Percentiles rank a stretch among this genome's conserved stretches.
Conservation (phyloP, 1,140 invertebrate species). For the Nixonia krombeini region DNA sequence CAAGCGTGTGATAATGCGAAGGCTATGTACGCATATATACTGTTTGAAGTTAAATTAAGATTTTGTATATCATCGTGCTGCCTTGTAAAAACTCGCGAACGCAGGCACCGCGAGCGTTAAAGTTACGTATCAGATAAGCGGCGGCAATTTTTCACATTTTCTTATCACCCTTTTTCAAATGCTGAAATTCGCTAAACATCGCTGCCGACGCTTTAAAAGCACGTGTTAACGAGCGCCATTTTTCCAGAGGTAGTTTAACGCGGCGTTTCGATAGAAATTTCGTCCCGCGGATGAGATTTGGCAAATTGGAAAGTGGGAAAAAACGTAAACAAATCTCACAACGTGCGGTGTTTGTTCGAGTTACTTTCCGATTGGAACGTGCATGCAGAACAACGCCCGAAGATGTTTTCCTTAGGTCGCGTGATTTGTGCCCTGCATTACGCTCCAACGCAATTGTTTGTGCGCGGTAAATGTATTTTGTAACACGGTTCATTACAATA, state of each 20-base stretch:
- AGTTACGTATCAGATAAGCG: slow-evolving; percentile 1
- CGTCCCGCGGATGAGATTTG: too few species aligned
- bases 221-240: too few species aligned
- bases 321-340: too few species aligned
- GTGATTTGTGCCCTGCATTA: not conserved
- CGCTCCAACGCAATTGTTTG: not conserved
- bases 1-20: slow-evolving; percentile 12
- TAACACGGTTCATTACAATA: not conserved
- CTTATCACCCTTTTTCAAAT: not conserved
- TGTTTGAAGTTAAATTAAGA: slow-evolving; percentile 9
- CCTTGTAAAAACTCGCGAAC: slow-evolving; percentile 2
- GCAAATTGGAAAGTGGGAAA: too few species aligned
- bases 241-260: too few species aligned
- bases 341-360: too few species aligned
- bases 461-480: not conserved
- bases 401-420: too few species aligned
- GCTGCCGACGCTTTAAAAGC: too few species aligned
- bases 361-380: too few species aligned
- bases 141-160: not conserved
- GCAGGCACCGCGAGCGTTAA: not conserved
- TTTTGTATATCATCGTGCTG: not conserved
- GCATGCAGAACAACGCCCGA: too few species aligned
- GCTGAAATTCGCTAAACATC: too few species aligned
- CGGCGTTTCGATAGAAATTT: too few species aligned
- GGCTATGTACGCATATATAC: slow-evolving; percentile 2